These are phyloP conservation scores for Procambarus clarkii DNA, from an alignment of 1,140 invertebrate genomes.

Conservation along the genomic window DNA sequence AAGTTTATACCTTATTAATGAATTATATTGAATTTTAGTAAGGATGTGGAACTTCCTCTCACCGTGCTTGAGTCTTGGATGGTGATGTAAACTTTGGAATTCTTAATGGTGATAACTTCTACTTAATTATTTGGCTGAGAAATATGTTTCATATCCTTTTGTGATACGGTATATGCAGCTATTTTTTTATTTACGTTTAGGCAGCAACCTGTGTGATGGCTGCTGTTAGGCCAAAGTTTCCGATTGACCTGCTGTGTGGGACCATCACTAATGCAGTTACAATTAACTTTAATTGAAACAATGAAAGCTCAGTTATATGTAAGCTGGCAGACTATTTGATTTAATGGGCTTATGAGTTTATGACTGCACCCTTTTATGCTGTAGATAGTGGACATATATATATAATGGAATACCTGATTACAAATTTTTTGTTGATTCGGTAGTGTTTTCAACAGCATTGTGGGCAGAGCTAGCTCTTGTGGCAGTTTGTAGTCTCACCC, in stretches of 20 bases:
- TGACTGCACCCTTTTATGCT: neutral
- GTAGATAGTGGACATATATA: neutral
- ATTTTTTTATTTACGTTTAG: neutral
- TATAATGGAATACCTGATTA: neutral
- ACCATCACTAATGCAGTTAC: conserved; percentile 6
- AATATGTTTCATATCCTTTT: neutral
- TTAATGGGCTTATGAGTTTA: neutral
- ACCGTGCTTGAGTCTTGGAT: neutral
- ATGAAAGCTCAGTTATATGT: neutral
- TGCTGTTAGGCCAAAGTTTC: neutral
- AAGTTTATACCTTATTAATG: too few species aligned
- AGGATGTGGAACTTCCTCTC: neutral
- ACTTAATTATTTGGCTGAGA: neutral
- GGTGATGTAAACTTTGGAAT: neutral
- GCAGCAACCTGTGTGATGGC: neutral
- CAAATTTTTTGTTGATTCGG: neutral
- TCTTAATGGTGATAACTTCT: neutral
- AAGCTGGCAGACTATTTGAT: neutral
- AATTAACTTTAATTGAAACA: neutral
- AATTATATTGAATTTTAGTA: neutral
- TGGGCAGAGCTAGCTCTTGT: neutral
- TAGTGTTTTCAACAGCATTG: neutral
- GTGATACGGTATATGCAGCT: neutral
- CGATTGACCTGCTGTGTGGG: neutral
- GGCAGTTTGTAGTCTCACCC: neutral